A percentile compares a stretch with the other conserved stretches of the same genome.
These are phyloP conservation scores for Trematomus bernacchii DNA, from an alignment of 2,797 vertebrate species.

Conservation along the genomic window DNA sequence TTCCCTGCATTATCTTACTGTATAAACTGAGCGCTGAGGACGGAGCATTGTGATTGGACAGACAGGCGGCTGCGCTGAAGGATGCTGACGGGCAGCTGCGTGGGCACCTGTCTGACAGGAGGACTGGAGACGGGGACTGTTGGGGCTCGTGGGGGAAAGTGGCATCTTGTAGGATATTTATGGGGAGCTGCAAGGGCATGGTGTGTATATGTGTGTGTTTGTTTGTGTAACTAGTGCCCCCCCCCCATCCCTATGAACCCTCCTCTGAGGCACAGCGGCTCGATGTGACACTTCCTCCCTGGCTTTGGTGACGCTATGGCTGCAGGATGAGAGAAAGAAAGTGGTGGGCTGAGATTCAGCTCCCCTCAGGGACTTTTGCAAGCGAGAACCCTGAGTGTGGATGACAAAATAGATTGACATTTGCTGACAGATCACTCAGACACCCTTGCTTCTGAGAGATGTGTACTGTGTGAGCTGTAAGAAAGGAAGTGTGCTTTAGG, in stretches of 20 bases:
- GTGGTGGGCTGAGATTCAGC: constrained; percentile 69
- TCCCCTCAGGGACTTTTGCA: constrained; percentile 75
- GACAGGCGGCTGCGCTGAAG: constrained; percentile 62
- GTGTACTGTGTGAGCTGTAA: constrained; percentile 68
- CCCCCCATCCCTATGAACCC: constrained; percentile 39
- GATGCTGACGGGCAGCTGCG: constrained; percentile 82
- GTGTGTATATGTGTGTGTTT: constrained; percentile 34
- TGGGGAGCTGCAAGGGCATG: constrained; percentile 77
- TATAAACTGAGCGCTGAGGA: constrained; percentile 57
- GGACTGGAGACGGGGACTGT: constrained; percentile 48
- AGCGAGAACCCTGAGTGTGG: constrained; percentile 72
- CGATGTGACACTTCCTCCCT: constrained; percentile 78
- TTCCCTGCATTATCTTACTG: constrained; percentile 48
- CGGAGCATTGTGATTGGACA: constrained; percentile 62
- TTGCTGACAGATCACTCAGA: constrained; percentile 81
- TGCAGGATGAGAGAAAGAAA: constrained; percentile 71
- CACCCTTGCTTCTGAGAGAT: constrained; percentile 72
- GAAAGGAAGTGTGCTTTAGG: constrained; percentile 64
- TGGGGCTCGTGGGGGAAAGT: constrained; percentile 74
- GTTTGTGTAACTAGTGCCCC: constrained; percentile 74
- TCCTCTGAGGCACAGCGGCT: constrained; percentile 78
- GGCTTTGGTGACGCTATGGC: constrained; percentile 64
- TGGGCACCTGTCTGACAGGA: constrained; percentile 83
- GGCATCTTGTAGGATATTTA: constrained; percentile 80
- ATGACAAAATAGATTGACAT: constrained; percentile 83